Evolutionary conservation across 2,888 invertebrate species (phyloP), one percentile per base, ranked within the genome.

Genomic region (Caenorhabditis sp.): DNA sequence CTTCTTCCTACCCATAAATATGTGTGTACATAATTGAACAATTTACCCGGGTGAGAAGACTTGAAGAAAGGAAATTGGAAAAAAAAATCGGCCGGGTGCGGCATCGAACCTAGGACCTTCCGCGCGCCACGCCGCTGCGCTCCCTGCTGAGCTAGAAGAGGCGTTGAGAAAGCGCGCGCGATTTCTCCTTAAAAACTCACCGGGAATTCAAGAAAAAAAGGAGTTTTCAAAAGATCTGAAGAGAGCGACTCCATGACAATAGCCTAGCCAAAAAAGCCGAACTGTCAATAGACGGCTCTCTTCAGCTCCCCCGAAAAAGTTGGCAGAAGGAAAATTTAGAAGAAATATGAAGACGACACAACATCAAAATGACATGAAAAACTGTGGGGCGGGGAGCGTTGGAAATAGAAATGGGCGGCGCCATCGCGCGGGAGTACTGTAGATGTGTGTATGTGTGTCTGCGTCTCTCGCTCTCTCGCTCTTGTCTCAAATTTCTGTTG

Each of bases 171-270:
- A n/a, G n/a, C n/a, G n/a, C n/a, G n/a, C n/a, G n/a, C n/a, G n/a
- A n/a, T n/a, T n/a, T n/a, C n/a, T n/a, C n/a, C n/a, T n/a, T n/a
- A n/a, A n/a, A n/a, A n/a, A n/a, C n/a, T n/a, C n/a, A n/a, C n/a
- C n/a, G n/a, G n/a, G n/a, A n/a, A 17, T 19, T 14, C 21, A 50
- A 50, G 10, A 1, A 1, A 36, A 14, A 54, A 54, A 58, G 60
- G 43, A 36, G 17, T 10, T 36, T 23, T 23, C 19, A 57, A 36
- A 62, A 59, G 65, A 72, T 66, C 81, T 79, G 77, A 81, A 81
- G 78, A 79, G 81, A 81, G 81, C 81, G 78, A 81, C 78, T 79
- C 81, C 81, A 81, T 81, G 81, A 81, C 81, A 81, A 74, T 66
- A 73, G 59, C 37, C n/a, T 17, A 51, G 60, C 62, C 31, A 37